Base-by-base conservation (phyloP, 2,113 vertebrate genomes). In the Pangasianodon hypophthalmus region DNA sequence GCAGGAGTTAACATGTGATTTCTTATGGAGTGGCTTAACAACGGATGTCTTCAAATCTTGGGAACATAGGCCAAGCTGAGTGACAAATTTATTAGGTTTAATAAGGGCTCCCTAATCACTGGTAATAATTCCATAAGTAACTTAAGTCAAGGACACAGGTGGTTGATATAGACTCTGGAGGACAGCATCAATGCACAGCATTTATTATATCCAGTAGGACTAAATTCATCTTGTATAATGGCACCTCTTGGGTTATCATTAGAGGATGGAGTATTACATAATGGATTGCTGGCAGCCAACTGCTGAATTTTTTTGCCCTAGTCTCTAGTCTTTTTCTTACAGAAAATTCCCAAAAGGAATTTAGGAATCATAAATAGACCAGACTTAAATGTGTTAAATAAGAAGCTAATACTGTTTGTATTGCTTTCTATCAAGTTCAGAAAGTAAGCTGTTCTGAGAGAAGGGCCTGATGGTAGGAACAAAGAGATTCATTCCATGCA, bases 181-280 rank as follows among this genome's bases (percentile, higher is more conserved):
- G 6, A 73, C 18, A 41, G 62, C 62, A 41, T 44, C 71, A 73
- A 44, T 73, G 37, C 37, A 69, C 3, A 69, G 37, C 37, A 44
- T 21, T 7, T 44, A 73, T 73, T 73, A 73, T 73, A 73, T 73
- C 73, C 73, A 75, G 73, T 44, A 44, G 6, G 18, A 75, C 18
- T 10, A 77, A 46, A 77, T 77, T 77, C 9, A 77, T 13, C 41
- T 77, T 77, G 73, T 46, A 48, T 77, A 77, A 48, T 77, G 73
- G 10, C 44, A 77, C 44, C 73, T 77, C 73, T 26, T 77, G 44
- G 73, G 73, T 48, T 77, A 77, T 77, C 44, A 77, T 77, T 77
- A 77, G 73, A 77, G 44, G 21, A 48, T 75, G 8, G 73, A 44
- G 24, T 77, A 77, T 24, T 48, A 48, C 21, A 48, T 46, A 48